Base-by-base conservation (phyloP, 2,797 vertebrate species). In the Alfaro cultratus region DNA sequence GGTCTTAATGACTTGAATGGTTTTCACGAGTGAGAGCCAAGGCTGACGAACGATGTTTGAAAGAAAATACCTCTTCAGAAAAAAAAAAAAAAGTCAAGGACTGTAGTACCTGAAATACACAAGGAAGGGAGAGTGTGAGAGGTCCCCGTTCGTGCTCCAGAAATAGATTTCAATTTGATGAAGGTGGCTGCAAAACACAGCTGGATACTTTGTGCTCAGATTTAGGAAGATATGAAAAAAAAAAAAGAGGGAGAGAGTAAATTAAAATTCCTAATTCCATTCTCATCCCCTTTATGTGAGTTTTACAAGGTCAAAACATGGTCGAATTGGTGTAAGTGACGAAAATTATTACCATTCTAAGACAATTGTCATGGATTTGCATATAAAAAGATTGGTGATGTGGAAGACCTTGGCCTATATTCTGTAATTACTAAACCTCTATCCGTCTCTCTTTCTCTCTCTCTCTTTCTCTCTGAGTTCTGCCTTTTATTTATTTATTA, bases 51-150 rank as follows among this genome's bases (percentile, higher is more conserved):
- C 57, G 81, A 75, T 13, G 78, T 84, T 89, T 85, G 80, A 89
- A 80, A 73, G 74, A 75, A 80, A 83, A 80, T 70, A 51, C 49
- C 21, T 51, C 21, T 51, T 51, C 2, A 21, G 68, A 80, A 11
- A 81, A 75, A 93, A 90, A 92, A 11, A 81, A 76, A 93, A 90
- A 93, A 88, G 87, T 94, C 90, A 94, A 94, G 90, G 87, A 93
- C 87, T 88, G 78, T 21, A 74, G 76, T 71, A 10, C 62, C 36
- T 64, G 43, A 82, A 74, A 87, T 78, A 73, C 72, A 86, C 26
- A 55, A 77, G 55, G 31, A 78, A 67, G 55, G 55, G 57, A 49
- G 74, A 3, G 73, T 43, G 67, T 53, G 46, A 72, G 71, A 49
- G 72, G 78, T 81, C 60, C 47, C 82, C 80, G 76, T 84, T 80